These are phyloP conservation scores for Zeuzera pyrina DNA, from an alignment of 2,888 invertebrate genomes.

Conservation along the genomic window DNA sequence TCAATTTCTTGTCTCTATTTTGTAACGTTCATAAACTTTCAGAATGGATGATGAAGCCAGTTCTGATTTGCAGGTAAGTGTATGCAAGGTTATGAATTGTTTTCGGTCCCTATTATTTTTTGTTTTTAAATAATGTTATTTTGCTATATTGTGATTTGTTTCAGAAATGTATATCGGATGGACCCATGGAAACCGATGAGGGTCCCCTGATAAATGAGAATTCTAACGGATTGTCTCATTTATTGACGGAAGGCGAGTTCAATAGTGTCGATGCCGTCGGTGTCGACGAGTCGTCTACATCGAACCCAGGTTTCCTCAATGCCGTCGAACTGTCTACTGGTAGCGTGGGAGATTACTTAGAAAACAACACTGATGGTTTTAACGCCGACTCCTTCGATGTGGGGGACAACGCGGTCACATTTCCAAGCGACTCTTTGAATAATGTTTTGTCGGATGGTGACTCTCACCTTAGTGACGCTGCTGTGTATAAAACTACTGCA, in stretches of 20 bases:
- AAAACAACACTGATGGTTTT: slow-evolving; percentile 49
- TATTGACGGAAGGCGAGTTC: slow-evolving; percentile 60
- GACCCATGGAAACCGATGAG: slow-evolving; percentile 60
- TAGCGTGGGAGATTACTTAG: slow-evolving; percentile 62
- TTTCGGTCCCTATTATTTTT: slow-evolving; percentile 21
- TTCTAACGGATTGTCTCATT: slow-evolving; percentile 59
- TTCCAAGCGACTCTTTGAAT: slow-evolving; percentile 51
- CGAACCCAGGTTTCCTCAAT: slow-evolving; percentile 61
- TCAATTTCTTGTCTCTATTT: no score
- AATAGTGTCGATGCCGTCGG: slow-evolving; percentile 56
- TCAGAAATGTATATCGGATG: slow-evolving; percentile 55
- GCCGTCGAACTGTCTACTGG: slow-evolving; percentile 61
- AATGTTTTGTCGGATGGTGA: slow-evolving; percentile 54
- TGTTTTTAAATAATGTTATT: slow-evolving; percentile 6
- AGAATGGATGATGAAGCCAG: slow-evolving; percentile 54
- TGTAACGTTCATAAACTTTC: no score
- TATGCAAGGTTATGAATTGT: slow-evolving; percentile 13
- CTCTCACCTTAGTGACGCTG: slow-evolving; percentile 45
- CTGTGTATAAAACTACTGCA: slow-evolving; percentile 28
- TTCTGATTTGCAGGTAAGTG: slow-evolving; percentile 53
- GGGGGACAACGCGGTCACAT: slow-evolving; percentile 60
- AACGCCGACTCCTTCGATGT: slow-evolving; percentile 57
- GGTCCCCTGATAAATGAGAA: slow-evolving; percentile 61
- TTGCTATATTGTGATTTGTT: slow-evolving; percentile 6
- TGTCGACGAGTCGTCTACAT: slow-evolving; percentile 59